These are phyloP conservation scores for Callipepla californica DNA, from an alignment of 2,113 vertebrate genomes.

Conservation along the genomic window DNA sequence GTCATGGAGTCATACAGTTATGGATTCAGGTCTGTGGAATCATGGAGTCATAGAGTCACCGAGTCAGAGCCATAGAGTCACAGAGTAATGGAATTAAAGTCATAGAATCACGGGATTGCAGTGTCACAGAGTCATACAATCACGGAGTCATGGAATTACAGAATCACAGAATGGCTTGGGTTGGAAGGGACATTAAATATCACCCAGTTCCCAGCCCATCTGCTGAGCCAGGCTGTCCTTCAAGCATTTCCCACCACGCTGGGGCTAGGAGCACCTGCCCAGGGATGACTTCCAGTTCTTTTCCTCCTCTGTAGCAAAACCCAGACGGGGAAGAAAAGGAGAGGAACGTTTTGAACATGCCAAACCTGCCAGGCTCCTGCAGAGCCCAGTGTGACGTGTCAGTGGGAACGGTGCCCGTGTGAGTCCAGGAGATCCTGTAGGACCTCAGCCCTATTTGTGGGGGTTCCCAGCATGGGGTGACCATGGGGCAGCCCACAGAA, in stretches of 20 bases:
- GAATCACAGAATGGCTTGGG: neutral
- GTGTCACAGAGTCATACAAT: no score
- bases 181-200: neutral
- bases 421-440: neutral
- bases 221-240: neutral
- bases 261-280: neutral
- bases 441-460: neutral
- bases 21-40: no score
- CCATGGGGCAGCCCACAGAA: neutral
- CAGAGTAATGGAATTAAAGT: no score
- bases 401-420: neutral
- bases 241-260: neutral
- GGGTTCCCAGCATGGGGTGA: rapidly evolving
- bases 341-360: neutral
- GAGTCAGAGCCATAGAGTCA: neutral
- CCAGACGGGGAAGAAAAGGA: neutral
- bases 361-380: neutral
- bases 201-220: neutral
- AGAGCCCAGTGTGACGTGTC: neutral
- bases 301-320: neutral
- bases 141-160: neutral
- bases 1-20: no score
- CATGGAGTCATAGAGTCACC: no score
- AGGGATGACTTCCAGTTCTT: neutral
- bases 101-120: no score